phyloP scores from a whole-genome alignment of 2,888 invertebrate species.

The Cheilosia pagana region DNA sequence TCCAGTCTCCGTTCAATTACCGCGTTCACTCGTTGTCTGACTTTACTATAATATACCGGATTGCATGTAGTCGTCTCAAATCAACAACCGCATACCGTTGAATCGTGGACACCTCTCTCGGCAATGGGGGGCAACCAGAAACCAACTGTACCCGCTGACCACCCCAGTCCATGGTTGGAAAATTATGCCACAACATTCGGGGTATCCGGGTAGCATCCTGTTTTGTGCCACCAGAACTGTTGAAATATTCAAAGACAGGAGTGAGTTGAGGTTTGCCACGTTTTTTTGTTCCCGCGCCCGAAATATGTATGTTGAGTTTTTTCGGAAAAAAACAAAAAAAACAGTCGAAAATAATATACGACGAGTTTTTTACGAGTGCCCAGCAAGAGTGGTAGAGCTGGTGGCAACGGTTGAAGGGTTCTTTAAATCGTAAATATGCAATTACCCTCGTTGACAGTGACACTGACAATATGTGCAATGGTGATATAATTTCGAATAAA shows the following conservation, averaged over 20 bases:
- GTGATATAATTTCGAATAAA: too few species aligned
- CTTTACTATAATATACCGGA: constrained; percentile 1
- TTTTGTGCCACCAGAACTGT: constrained; percentile 28
- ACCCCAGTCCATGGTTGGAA: constrained; percentile 10
- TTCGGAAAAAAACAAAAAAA: constrained; percentile 3
- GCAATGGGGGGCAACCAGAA: constrained; percentile 10
- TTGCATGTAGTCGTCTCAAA: constrained; percentile 68
- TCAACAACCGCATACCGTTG: constrained; percentile 70
- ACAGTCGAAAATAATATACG: constrained; percentile 4
- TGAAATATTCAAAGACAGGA: constrained; percentile 54
- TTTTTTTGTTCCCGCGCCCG: background rate
- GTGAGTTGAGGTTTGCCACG: constrained; percentile 50
- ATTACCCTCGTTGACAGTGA: background rate
- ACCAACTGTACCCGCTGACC: constrained; percentile 18
- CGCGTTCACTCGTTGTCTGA: constrained; percentile 40
- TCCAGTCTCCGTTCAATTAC: constrained; percentile 73
- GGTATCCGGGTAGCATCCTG: constrained; percentile 35
- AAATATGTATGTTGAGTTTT: background rate
- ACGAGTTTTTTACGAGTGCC: constrained; percentile 43
- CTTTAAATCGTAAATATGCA: constrained; percentile 11
- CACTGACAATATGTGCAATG: too few species aligned
- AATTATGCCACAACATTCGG: constrained; percentile 66
- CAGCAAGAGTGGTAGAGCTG: constrained; percentile 1
- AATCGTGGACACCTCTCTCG: constrained; percentile 59
- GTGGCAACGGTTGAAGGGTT: constrained; percentile 8